These are phyloP conservation scores for Petaurus breviceps DNA, from an alignment of 2,113 vertebrate genomes.

Conservation along the genomic window DNA sequence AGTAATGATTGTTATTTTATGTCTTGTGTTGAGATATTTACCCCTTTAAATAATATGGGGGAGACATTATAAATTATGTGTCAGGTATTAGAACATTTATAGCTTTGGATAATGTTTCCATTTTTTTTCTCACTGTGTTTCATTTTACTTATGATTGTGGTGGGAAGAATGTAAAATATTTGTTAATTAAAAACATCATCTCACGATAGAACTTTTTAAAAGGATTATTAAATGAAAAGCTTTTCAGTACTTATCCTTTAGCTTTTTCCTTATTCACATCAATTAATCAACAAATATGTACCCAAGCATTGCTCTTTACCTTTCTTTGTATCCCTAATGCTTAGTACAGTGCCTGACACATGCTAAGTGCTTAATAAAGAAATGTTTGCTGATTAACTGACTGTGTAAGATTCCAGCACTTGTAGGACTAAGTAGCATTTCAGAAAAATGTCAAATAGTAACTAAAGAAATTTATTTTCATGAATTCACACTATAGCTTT, in stretches of 20 bases:
- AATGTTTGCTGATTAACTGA: background rate
- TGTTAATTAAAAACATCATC: conserved; percentile 8
- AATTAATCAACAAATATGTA: conserved; percentile 19
- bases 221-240: background rate
- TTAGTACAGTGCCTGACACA: background rate
- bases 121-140: conserved; percentile 56
- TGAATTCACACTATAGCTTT: background rate
- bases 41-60: conserved; percentile 41
- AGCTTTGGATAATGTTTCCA: background rate
- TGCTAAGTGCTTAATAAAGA: background rate
- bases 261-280: conserved; percentile 13
- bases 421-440: background rate
- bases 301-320: conserved; percentile 36
- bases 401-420: background rate
- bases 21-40: conserved; percentile 44
- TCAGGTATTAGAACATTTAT: conserved; percentile 36
- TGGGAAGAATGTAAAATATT: background rate
- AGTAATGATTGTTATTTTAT: conserved; percentile 82
- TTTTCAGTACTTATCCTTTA: conserved; percentile 52
- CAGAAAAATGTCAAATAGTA: conserved; percentile 19
- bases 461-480: background rate
- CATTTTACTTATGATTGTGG: conserved; percentile 15
- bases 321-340: background rate
- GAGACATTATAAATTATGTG: conserved; percentile 42
- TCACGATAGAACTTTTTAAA: conserved; percentile 35